Percentiles rank a stretch among this genome's conserved stretches.
phyloP scores from a whole-genome alignment of 1,140 invertebrate genomes.

The Leptinotarsa texana region DNA sequence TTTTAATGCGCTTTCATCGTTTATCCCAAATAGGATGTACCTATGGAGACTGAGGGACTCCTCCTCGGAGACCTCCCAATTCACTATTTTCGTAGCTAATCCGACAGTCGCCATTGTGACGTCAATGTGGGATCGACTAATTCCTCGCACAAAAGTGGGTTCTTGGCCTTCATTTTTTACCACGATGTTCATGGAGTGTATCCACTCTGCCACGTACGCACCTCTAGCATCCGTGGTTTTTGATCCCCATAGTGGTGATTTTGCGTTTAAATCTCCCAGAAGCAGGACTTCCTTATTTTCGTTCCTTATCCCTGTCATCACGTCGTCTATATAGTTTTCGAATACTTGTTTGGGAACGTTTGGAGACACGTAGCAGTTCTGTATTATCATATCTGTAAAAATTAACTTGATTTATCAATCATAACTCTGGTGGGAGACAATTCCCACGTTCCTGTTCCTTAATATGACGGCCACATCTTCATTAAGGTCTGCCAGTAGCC shows the following conservation, averaged over 20 bases:
- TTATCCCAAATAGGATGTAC: too few relatives aligned
- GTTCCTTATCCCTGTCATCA: not conserved
- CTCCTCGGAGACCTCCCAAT: not conserved
- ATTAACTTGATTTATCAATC: not conserved
- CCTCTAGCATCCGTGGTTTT: too few relatives aligned
- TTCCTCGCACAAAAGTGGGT: not conserved
- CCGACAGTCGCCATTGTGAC: not conserved
- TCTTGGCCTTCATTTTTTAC: too few relatives aligned
- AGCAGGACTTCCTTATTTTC: not conserved
- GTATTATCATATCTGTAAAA: not conserved
- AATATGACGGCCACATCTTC: not conserved
- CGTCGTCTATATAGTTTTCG: not conserved
- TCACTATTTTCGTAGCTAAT: not conserved
- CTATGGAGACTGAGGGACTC: not conserved
- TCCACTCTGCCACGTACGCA: too few relatives aligned
- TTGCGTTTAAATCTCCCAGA: not conserved
- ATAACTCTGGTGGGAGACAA: not conserved
- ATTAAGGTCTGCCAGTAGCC: not conserved
- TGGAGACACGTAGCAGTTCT: not conserved
- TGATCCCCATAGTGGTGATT: too few relatives aligned
- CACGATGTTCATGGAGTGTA: too few relatives aligned
- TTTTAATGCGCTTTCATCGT: too few relatives aligned
- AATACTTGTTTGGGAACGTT: not conserved
- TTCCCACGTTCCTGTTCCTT: not conserved
- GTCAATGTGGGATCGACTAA: not conserved